Conservation (phyloP, 2,888 invertebrate genomes). For the Zelleria hepariella region DNA sequence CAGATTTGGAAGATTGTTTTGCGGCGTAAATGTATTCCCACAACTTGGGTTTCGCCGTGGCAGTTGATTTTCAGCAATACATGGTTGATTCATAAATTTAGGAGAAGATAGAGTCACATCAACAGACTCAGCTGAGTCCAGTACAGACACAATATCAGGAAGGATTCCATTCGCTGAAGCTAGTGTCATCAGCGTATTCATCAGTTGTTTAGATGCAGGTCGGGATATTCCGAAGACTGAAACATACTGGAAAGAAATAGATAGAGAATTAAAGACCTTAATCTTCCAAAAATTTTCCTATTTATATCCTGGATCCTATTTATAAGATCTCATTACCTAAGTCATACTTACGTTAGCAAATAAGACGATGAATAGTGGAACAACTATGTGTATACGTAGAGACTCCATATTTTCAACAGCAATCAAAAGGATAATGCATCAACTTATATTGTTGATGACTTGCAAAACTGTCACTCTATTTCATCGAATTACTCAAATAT, state of each 20-base stretch:
- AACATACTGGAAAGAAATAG: not conserved
- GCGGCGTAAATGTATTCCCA: not conserved
- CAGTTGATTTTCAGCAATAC: not conserved
- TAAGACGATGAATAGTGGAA: constrained; percentile 24
- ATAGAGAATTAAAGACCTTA: not conserved
- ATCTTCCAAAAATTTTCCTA: not conserved
- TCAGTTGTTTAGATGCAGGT: constrained; percentile 13
- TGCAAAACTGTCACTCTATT: not conserved
- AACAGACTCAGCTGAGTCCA: not conserved
- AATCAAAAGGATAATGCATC: constrained; percentile 6
- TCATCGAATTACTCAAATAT: not conserved
- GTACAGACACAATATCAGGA: constrained; percentile 13
- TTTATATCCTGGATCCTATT: too few species aligned
- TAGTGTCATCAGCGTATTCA: constrained; percentile 20
- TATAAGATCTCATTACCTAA: too few species aligned
- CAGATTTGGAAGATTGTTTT: not conserved
- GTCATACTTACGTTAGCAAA: constrained; percentile 30
- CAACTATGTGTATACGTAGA: constrained; percentile 28
- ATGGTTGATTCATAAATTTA: not conserved
- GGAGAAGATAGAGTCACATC: not conserved
- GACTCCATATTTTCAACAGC: constrained; percentile 35
- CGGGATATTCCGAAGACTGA: not conserved
- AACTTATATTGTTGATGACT: not conserved
- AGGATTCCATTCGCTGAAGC: constrained; percentile 21
- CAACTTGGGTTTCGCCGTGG: not conserved